phyloP scores from a whole-genome alignment of 2,888 invertebrate species.

The Caenorhabditis virilis region DNA sequence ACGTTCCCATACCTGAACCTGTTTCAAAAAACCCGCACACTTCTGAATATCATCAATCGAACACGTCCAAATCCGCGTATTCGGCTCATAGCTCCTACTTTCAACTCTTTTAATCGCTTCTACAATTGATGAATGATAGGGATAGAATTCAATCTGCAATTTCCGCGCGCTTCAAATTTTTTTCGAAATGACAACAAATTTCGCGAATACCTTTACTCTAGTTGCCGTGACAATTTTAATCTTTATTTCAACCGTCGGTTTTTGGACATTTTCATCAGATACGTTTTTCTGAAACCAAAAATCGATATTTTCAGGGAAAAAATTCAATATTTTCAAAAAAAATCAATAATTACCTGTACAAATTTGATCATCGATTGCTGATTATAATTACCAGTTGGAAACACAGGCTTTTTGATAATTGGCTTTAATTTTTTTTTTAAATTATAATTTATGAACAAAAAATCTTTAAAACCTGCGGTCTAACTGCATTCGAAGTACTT shows the following conservation, averaged over 20 bases:
- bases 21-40: slow-evolving; percentile 15
- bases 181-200: slow-evolving; percentile 1
- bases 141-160: slow-evolving; percentile 49
- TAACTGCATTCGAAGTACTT: too few relatives aligned
- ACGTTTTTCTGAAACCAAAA: background rate
- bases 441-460: too few relatives aligned
- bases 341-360: slow-evolving; percentile 1
- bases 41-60: slow-evolving; percentile 14
- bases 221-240: slow-evolving; percentile 15
- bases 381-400: too few relatives aligned
- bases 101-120: slow-evolving; percentile 42
- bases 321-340: background rate
- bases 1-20: too few relatives aligned
- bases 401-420: too few relatives aligned
- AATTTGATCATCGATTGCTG: slow-evolving; percentile 10
- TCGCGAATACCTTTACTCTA: background rate
- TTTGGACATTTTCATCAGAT: background rate
- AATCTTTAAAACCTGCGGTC: too few relatives aligned
- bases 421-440: background rate
- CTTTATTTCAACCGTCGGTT: slow-evolving; percentile 23
- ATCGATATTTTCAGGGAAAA: slow-evolving; percentile 1
- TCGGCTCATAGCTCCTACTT: slow-evolving; percentile 35
- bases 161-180: background rate
- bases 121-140: slow-evolving; percentile 40
- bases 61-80: slow-evolving; percentile 22